phyloP scores from a whole-genome alignment of 2,797 vertebrate genomes.

The Choloepus didactylus region DNA sequence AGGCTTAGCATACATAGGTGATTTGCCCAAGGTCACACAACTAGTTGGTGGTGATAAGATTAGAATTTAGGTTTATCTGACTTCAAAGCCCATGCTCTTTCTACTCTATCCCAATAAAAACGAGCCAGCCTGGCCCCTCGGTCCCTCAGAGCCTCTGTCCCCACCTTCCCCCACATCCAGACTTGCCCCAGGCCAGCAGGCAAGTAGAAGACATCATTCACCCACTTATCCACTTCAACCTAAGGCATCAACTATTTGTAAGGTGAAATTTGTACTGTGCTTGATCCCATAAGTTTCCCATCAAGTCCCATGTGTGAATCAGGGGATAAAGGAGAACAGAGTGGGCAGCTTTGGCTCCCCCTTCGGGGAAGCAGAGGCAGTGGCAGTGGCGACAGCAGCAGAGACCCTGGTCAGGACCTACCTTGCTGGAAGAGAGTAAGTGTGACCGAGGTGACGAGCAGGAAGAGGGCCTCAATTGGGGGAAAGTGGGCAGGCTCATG shows the following conservation, averaged over 20 bases:
- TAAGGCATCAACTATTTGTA: constrained; percentile 57
- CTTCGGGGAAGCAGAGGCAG: constrained; percentile 72
- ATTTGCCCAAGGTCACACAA: constrained; percentile 84
- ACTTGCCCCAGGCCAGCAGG: constrained; percentile 64
- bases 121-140: constrained; percentile 61
- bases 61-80: constrained; percentile 68
- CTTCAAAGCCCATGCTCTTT: constrained; percentile 52
- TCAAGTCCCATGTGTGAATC: constrained; percentile 66
- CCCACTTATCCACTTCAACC: constrained; percentile 70
- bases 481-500: constrained; percentile 97
- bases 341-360: constrained; percentile 76
- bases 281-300: constrained; percentile 62
- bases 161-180: constrained; percentile 38
- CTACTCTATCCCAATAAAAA: constrained; percentile 62
- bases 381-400: constrained; percentile 69
- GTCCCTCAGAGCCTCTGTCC: constrained; percentile 53
- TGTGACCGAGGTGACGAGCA: constrained; percentile 98
- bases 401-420: constrained; percentile 87
- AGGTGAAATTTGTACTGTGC: constrained; percentile 64
- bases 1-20: constrained; percentile 67
- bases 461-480: constrained; percentile 98
- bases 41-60: constrained; percentile 78
- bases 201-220: constrained; percentile 75
- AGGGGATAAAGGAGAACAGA: constrained; percentile 74
- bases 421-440: constrained; percentile 99